A percentile compares a stretch with the other conserved stretches of the same genome.
Conservation (phyloP, 2,113 vertebrate genomes). For the Heptranchias perlo region DNA sequence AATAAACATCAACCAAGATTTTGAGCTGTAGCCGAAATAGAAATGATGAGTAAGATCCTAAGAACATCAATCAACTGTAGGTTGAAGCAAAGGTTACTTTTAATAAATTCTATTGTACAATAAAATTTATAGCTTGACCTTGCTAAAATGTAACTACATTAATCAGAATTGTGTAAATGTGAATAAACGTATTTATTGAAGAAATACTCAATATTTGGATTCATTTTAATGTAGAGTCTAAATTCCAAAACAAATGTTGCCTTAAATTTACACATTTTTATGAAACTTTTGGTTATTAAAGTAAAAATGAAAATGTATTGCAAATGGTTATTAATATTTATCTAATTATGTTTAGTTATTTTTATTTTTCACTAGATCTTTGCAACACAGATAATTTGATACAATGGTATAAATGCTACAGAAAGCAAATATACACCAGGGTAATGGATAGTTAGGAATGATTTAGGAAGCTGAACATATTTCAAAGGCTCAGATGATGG, state of each 20-base stretch:
- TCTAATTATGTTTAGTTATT: neutral
- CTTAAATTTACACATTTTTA: neutral
- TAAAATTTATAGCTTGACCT: neutral
- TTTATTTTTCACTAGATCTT: neutral
- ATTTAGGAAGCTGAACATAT: neutral
- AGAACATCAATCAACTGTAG: neutral
- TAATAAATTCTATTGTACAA: neutral
- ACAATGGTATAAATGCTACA: neutral
- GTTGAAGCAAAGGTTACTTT: neutral
- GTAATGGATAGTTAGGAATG: neutral
- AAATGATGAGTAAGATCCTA: neutral
- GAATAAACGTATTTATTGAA: slow-evolving; percentile 10
- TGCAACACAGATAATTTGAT: neutral
- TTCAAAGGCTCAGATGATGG: neutral
- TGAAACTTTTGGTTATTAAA: neutral
- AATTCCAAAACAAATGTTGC: neutral
- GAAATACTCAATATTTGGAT: neutral
- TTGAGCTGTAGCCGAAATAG: neutral
- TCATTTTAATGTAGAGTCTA: neutral
- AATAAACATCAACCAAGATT: neutral
- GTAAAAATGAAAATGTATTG: neutral
- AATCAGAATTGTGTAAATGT: neutral
- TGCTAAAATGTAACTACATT: neutral
- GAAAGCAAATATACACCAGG: neutral
- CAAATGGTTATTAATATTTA: neutral